Base-by-base conservation (phyloP, 1,140 invertebrate genomes). In the Asobara japonica region DNA sequence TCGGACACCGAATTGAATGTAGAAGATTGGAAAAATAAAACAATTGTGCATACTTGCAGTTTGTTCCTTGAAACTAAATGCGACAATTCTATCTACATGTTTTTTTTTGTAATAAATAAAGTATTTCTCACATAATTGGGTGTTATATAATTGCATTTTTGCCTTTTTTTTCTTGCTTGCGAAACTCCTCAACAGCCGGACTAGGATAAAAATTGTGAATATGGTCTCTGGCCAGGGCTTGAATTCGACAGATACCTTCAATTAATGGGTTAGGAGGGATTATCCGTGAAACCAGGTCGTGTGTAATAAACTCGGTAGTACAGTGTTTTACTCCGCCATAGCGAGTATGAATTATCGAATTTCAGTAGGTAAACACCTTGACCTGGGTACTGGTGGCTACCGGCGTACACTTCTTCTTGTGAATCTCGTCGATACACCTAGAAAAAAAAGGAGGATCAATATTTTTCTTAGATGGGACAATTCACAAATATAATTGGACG, bases 291-390 rank as follows among this genome's bases (percentile, higher is more conserved):
- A 36, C 74, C 80, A 6, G 82, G 83, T 65, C 92, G 92, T 64
- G 97, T 98, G 81, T 99, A 99, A 85, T 98, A 99, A 45, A 99
- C 97, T 87, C 98, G 91, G 87, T 99, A 99, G 85, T 99, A 99
- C 27, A 99, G 90, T 10, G 96, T 98, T 92, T 99, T 99, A 77
- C 96, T 98, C 79, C 98, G 92, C 98, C 98, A 99, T 68, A 99
- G 89, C 45, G 97, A 99, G 88, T 99, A 99, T 0, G 97, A 98
- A 89, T 99, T 99, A 88, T 99, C 98, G 88, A 99, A 99, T 89
- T 99, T 99, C 7, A 99, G 89, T 82, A 99, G 89, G 89, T 99
- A 99, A 36, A 99, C 95, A 36, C 98, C 98, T 84, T 96, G 93
- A 18, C 96, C 98, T 3, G 98, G 98, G 88, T 99, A 99, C 25